phyloP scores from a whole-genome alignment of 2,888 invertebrate genomes.

The Oxycera nigricornis region DNA sequence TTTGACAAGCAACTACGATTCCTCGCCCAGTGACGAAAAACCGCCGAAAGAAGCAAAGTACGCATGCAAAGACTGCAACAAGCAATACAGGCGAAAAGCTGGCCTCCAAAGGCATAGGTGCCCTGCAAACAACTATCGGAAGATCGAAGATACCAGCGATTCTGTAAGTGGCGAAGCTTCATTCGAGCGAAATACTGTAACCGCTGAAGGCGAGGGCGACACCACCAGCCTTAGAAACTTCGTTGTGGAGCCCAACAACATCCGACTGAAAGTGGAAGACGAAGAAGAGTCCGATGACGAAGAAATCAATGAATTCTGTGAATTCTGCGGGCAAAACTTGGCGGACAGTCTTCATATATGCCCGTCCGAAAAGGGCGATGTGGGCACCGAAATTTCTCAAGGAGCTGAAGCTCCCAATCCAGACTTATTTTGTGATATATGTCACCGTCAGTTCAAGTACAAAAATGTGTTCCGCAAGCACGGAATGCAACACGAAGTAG shows the following conservation, averaged over 20 bases:
- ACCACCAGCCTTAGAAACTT: too few relatives aligned
- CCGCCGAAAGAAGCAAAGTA: neutral
- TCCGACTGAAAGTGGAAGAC: neutral
- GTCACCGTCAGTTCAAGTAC: conserved; percentile 8
- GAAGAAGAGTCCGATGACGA: neutral
- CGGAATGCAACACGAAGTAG: conserved; percentile 12
- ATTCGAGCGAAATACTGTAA: too few relatives aligned
- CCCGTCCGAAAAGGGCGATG: neutral
- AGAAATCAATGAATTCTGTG: too few relatives aligned
- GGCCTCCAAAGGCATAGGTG: neutral
- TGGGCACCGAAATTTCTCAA: neutral
- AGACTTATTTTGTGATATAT: conserved; percentile 26
- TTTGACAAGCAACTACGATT: neutral
- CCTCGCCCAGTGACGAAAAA: neutral
- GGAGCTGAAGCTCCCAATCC: neutral
- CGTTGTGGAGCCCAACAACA: too few relatives aligned
- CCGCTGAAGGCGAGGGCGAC: too few relatives aligned
- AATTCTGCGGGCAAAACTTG: neutral
- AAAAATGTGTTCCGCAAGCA: neutral
- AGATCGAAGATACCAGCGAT: too few relatives aligned
- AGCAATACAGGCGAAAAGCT: neutral
- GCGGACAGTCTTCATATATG: neutral
- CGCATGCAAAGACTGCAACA: neutral
- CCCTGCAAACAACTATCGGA: too few relatives aligned
- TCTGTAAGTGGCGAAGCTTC: too few relatives aligned